Evolutionary conservation across 1,140 invertebrate genomes (phyloP).

Genomic region (Drosophila rhopaloa): DNA sequence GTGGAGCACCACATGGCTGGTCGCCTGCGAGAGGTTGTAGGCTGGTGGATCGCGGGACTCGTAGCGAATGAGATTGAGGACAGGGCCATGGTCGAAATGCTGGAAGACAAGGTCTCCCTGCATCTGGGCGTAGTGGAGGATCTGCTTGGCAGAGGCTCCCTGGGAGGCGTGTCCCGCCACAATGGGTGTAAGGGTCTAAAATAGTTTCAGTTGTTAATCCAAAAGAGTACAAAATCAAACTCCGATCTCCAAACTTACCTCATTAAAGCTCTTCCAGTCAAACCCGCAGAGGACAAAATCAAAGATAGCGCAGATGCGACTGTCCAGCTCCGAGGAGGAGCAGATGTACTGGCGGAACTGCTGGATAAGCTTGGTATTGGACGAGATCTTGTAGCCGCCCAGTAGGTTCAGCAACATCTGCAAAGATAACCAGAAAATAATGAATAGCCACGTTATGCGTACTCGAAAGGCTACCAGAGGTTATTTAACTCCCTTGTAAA

Average conservation of each 20-base stretch:
- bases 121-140: constrained; percentile 58
- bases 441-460: too few species aligned
- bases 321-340: background rate
- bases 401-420: constrained; percentile 44
- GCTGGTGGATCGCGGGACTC: background rate
- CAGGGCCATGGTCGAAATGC: constrained; percentile 27
- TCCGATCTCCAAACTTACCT: constrained; percentile 3
- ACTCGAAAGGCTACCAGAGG: too few species aligned
- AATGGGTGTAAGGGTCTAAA: constrained; percentile 45
- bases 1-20: constrained; percentile 39
- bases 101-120: constrained; percentile 8
- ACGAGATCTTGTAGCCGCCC: constrained; percentile 39
- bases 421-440: background rate
- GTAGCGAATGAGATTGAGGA: constrained; percentile 28
- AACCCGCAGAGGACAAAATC: constrained; percentile 58
- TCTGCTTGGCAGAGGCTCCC: constrained; percentile 36
- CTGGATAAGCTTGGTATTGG: constrained; percentile 18
- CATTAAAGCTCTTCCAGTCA: constrained; percentile 49
- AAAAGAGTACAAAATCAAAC: background rate
- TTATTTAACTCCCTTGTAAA: too few species aligned
- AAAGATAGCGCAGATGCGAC: constrained; percentile 46
- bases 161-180: constrained; percentile 47
- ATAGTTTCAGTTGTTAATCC: background rate
- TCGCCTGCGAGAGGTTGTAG: constrained; percentile 39
- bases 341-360: constrained; percentile 53